Base-by-base conservation (phyloP, 2,113 vertebrate species). In the Embiotoca jacksoni region DNA sequence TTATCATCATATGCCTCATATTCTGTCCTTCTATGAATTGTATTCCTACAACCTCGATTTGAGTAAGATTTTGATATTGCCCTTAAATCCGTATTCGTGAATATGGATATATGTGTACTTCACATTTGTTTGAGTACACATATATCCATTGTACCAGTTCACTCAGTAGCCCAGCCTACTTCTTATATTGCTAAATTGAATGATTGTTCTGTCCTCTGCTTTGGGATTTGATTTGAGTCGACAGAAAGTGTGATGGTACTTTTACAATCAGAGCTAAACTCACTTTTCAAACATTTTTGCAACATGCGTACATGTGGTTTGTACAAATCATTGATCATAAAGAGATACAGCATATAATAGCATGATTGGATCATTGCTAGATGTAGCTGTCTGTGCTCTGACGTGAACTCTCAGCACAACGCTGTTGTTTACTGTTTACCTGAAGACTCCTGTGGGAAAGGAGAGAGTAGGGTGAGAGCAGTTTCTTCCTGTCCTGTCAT, bases 401-500 rank as follows among this genome's bases (percentile, higher is more conserved):
- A 54, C 62, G 7, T 62, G 4, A 81, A 53, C 71, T 47, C 0
- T 33, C 33, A 32, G 16, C n/a, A 32, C 61, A 16, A 64, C 55
- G 66, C 32, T 58, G 41, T 71, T 87, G 31, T 76, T 78, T 65
- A 75, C 47, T 16, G 66, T 87, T 88, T 41, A 71, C 83, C 60
- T 67, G 65, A 54, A 0, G 41, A 56, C 35, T 36, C 10, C 10
- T 7, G 9, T n/a, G 49, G 31, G n/a, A 70, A 72, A 78, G 69
- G 69, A 72, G 78, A 86, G 82, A 75, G 69, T 75, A 23, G 23
- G 23, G 82, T 84, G 75, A 71, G 55, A 80, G 49, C 36, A 23
- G 50, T 41, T 76, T 72, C 61, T 50, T 73, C 30, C 10, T 83
- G 78, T 83, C 84, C 80, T 73, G 66, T 78, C 70, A 56, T 89